Conservation (phyloP, 2,888 invertebrate species). For the Tetragnatha montana region DNA sequence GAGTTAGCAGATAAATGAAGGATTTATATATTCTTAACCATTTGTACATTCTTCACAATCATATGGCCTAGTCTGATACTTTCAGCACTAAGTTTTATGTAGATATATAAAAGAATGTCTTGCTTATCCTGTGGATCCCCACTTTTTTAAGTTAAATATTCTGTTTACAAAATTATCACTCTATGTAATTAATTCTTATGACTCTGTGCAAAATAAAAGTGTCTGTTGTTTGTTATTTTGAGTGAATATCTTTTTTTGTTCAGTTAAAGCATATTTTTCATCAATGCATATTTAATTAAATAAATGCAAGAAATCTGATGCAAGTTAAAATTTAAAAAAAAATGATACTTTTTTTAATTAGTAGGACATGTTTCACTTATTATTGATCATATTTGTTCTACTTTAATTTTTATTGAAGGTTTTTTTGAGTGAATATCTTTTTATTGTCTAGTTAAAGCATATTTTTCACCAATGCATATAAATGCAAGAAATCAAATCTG, state of each 20-base stretch:
- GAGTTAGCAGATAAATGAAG: slow-evolving; percentile 71
- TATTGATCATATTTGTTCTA: too few species aligned
- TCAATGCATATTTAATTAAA: background rate
- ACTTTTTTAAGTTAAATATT: slow-evolving; percentile 1
- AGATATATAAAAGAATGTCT: slow-evolving; percentile 13
- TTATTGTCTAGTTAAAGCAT: background rate
- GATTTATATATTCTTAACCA: slow-evolving; percentile 13
- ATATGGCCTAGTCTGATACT: slow-evolving; percentile 24
- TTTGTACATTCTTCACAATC: slow-evolving; percentile 55
- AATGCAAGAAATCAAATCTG: too few species aligned
- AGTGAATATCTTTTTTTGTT: background rate
- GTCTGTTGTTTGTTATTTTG: slow-evolving; percentile 4
- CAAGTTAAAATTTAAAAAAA: too few species aligned
- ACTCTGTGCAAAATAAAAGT: slow-evolving; percentile 3
- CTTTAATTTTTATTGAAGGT: too few species aligned
- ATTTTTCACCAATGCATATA: background rate
- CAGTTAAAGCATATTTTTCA: background rate
- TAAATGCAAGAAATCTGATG: too few species aligned
- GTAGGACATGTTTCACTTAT: too few species aligned
- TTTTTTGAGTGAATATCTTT: background rate
- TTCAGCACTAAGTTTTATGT: slow-evolving; percentile 25
- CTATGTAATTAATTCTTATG: background rate
- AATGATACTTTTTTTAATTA: too few species aligned
- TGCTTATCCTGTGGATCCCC: slow-evolving; percentile 4
- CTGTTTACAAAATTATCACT: slow-evolving; percentile 10